A percentile compares a stretch with the other conserved stretches of the same genome.
Evolutionary conservation across 2,888 invertebrate genomes (phyloP).

Genomic region (Pocota personata): DNA sequence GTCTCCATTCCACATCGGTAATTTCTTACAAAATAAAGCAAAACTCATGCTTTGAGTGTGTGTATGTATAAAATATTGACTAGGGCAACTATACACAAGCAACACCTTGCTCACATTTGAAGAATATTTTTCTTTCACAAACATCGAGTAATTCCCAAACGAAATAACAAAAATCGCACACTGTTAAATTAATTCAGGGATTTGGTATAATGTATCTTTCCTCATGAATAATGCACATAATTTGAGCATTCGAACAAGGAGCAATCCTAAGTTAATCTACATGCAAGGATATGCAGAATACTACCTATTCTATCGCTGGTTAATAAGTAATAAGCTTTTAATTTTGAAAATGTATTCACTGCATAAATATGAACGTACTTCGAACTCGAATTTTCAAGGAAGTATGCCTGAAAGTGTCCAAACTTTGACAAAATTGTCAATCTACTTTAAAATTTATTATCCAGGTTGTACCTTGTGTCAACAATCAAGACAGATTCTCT

Average conservation of each 20-base stretch:
- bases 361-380: background rate
- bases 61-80: background rate
- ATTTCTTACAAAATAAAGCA: background rate
- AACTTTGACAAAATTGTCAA: background rate
- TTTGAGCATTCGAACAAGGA: slow-evolving; percentile 21
- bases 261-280: background rate
- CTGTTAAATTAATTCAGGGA: slow-evolving; percentile 56
- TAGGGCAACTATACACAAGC: background rate
- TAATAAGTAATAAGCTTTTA: slow-evolving; percentile 32
- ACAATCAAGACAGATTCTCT: background rate
- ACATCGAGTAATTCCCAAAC: slow-evolving; percentile 20
- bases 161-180: slow-evolving; percentile 38
- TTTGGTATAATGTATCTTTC: slow-evolving; percentile 32
- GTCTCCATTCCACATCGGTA: background rate
- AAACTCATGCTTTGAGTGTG: background rate
- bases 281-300: background rate
- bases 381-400: background rate
- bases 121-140: background rate
- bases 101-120: background rate
- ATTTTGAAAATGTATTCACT: slow-evolving; percentile 8
- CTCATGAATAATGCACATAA: slow-evolving; percentile 70
- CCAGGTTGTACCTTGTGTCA: background rate
- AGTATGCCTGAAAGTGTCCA: background rate
- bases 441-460: background rate
- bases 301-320: background rate